phyloP scores from a whole-genome alignment of 2,888 invertebrate species.

The Eudasyphora cyanicolor region DNA sequence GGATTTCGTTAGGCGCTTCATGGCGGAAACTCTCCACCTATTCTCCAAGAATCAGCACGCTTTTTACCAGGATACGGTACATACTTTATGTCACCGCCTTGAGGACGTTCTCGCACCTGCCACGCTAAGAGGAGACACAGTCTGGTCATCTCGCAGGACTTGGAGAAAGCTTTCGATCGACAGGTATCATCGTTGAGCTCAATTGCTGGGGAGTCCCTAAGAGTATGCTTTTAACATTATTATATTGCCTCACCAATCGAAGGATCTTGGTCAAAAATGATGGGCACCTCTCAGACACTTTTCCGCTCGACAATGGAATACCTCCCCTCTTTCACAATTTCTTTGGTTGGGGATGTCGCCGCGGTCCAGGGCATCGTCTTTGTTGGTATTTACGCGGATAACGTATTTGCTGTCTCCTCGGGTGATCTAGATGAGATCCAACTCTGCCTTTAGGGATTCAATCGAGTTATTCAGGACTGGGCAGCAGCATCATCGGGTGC shows the following conservation, averaged over 20 bases:
- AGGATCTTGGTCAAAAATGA: slow-evolving; percentile 35
- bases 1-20: slow-evolving; percentile 12
- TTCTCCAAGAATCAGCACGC: slow-evolving; percentile 31
- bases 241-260: slow-evolving; percentile 20
- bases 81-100: slow-evolving; percentile 10
- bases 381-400: too few relatives aligned
- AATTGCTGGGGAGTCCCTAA: slow-evolving; percentile 13
- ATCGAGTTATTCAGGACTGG: neutral
- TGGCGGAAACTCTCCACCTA: neutral
- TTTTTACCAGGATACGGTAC: slow-evolving; percentile 30
- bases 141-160: slow-evolving; percentile 10
- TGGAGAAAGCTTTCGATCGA: slow-evolving; percentile 33
- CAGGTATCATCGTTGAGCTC: neutral
- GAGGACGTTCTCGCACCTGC: neutral
- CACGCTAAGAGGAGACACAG: slow-evolving; percentile 4
- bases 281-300: neutral
- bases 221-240: neutral
- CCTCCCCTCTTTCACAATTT: slow-evolving; percentile 37
- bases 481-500: neutral
- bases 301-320: too few relatives aligned
- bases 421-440: neutral
- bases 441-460: neutral
- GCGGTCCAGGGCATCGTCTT: slow-evolving; percentile 4
- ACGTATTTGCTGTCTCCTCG: neutral
- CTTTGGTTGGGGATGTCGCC: neutral